Evolutionary conservation across 2,888 invertebrate genomes (phyloP), one percentile per base, ranked within the genome.

Genomic region (Colletes collaris): DNA sequence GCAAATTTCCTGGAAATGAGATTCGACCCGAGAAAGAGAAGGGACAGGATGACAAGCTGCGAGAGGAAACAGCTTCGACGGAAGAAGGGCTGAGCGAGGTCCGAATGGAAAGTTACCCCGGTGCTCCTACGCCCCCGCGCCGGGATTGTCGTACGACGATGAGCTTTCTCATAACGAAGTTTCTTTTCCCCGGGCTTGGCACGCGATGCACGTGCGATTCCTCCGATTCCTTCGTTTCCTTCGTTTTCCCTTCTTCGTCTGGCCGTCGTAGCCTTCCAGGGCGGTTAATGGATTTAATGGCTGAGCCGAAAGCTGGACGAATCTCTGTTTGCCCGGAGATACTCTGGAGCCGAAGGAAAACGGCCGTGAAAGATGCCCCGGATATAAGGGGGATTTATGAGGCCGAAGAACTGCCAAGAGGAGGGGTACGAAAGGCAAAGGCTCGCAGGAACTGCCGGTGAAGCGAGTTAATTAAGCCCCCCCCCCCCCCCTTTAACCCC

Each of bases 391-490:
- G 87, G 86, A 89, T 89, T 89, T 89, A 85, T 87, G 78, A 77
- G 71, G 63, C 70, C 75, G 40, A 16, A 27, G 69, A 52, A 62
- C 62, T 35, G 65, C 59, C 66, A 63, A 71, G 68, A 60, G 68
- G 64, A 56, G 76, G 65, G 60, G 65, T 64, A 63, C 40, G 65
- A 68, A 79, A 70, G 71, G 79, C 72, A 79, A 76, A 81, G 81
- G 81, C 75, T 73, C 66, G 67, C 66, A 79, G 80, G 76, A 72
- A 76, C 80, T 73, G 56, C 82, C 82, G 77, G 82, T 82, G 86
- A 86, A 82, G 78, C 86, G 88, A 88, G 89, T 89, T 89, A 89
- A 89, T 89, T 89, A 89, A 89, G 89, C 87, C 85, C 76, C n/a
- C 66, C 63, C 10, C 44, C 56, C n/a, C n/a, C 62, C 63, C 65